Conservation (phyloP, 2,113 vertebrate species). For the Siniperca knerii region DNA sequence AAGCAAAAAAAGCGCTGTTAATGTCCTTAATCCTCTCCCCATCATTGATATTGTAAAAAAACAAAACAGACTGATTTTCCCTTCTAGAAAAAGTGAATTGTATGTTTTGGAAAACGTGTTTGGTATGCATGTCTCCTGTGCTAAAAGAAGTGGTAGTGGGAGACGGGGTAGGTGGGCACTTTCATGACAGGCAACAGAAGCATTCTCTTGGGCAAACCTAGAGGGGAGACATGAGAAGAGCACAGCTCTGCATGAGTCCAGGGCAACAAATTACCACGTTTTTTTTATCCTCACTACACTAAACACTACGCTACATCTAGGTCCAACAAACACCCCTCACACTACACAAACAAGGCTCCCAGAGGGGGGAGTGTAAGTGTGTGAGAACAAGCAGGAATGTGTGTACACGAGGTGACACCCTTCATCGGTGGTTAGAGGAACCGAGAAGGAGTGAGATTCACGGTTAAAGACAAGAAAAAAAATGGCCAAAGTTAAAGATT, state of each 20-base stretch:
- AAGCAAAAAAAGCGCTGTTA: conserved; percentile 89
- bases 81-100: conserved; percentile 77
- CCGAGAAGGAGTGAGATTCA: conserved; percentile 3
- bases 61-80: conserved; percentile 84
- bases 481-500: background rate
- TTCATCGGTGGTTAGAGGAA: conserved; percentile 39
- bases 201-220: conserved; percentile 99
- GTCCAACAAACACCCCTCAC: conserved; percentile 32
- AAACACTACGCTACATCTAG: conserved; percentile 35
- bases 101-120: conserved; percentile 43
- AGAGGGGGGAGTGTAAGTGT: conserved; percentile 12
- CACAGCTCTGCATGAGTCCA: conserved; percentile 91
- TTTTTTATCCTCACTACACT: conserved; percentile 33
- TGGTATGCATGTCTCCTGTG: conserved; percentile 83
- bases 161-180: conserved; percentile 97
- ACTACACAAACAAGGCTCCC: conserved; percentile 31
- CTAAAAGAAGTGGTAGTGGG: conserved; percentile 99
- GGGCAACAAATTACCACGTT: conserved; percentile 55
- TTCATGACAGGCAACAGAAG: conserved; percentile 99
- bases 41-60: conserved; percentile 59
- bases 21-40: conserved; percentile 85
- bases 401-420: conserved; percentile 19
- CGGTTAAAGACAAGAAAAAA: conserved; percentile 16
- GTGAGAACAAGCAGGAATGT: conserved; percentile 30
- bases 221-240: conserved; percentile 96